Conservation (phyloP, 2,797 vertebrate genomes). For the Aselliscus stoliczkanus region DNA sequence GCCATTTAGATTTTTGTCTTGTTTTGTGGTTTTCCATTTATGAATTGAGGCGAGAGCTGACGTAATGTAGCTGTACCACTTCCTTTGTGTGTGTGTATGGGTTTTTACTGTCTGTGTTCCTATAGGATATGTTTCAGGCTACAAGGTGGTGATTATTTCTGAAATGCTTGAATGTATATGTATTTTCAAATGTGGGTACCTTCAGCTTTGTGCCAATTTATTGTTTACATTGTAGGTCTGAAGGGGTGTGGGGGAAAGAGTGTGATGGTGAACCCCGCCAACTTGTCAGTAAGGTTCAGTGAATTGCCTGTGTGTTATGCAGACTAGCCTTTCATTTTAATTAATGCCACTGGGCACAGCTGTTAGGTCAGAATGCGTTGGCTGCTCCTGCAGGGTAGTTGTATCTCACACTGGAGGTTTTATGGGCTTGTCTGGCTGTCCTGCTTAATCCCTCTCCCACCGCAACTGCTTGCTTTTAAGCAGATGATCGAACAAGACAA, state of each 20-base stretch:
- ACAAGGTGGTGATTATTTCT: slow-evolving; percentile 54
- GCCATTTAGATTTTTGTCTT: slow-evolving; percentile 73
- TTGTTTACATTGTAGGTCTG: slow-evolving; percentile 14
- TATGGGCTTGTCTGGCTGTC: slow-evolving; percentile 50
- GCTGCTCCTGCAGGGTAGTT: slow-evolving; percentile 15
- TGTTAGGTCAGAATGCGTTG: slow-evolving; percentile 68
- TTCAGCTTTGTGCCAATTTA: slow-evolving; percentile 28
- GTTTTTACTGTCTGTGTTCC: slow-evolving; percentile 66
- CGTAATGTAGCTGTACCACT: slow-evolving; percentile 84
- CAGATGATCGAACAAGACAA: slow-evolving; percentile 42
- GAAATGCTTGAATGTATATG: background rate
- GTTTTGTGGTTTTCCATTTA: slow-evolving; percentile 81
- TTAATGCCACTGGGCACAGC: slow-evolving; percentile 76
- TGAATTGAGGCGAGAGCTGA: slow-evolving; percentile 85
- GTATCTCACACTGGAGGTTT: slow-evolving; percentile 63
- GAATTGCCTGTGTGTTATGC: slow-evolving; percentile 62
- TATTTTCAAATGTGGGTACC: slow-evolving; percentile 1
- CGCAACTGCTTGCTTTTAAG: slow-evolving; percentile 43
- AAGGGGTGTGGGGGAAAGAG: background rate
- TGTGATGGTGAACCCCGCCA: background rate
- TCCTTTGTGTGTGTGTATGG: slow-evolving; percentile 84
- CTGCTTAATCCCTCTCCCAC: slow-evolving; percentile 39
- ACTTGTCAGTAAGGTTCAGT: slow-evolving; percentile 65
- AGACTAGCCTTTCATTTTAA: slow-evolving; percentile 78
- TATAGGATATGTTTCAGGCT: slow-evolving; percentile 68